Evolutionary conservation across 2,113 vertebrate genomes (phyloP).

Genomic region (Ophthalmolycus amberensis): DNA sequence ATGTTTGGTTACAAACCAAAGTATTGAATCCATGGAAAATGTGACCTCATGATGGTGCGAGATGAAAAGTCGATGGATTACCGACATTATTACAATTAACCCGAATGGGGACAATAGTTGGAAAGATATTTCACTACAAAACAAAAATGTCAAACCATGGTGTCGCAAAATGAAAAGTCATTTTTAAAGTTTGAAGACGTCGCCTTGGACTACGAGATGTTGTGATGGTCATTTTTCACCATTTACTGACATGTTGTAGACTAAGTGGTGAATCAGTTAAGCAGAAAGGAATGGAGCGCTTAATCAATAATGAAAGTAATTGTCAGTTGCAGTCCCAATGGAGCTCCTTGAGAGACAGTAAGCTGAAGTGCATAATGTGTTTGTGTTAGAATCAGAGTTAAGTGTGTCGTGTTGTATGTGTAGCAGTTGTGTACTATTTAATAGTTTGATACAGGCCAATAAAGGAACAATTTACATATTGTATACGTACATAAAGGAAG

Average conservation of each 20-base stretch:
- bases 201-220: background rate
- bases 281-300: background rate
- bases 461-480: background rate
- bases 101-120: background rate
- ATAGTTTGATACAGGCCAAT: background rate
- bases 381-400: background rate
- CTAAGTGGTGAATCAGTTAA: background rate
- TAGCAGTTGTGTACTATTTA: background rate
- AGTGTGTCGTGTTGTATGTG: background rate
- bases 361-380: background rate
- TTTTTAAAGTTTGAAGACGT: background rate
- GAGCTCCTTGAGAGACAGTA: background rate
- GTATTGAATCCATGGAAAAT: background rate
- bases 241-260: background rate
- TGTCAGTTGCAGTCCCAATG: background rate
- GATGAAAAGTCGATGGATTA: background rate
- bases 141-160: background rate
- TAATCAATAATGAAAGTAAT: constrained; percentile 1
- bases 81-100: background rate
- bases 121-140: background rate
- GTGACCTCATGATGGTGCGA: background rate
- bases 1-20: background rate
- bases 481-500: background rate
- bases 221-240: background rate
- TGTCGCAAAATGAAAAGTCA: background rate